These are phyloP conservation scores for Amaurobius ferox DNA, from an alignment of 2,888 invertebrate genomes.

Conservation along the genomic window DNA sequence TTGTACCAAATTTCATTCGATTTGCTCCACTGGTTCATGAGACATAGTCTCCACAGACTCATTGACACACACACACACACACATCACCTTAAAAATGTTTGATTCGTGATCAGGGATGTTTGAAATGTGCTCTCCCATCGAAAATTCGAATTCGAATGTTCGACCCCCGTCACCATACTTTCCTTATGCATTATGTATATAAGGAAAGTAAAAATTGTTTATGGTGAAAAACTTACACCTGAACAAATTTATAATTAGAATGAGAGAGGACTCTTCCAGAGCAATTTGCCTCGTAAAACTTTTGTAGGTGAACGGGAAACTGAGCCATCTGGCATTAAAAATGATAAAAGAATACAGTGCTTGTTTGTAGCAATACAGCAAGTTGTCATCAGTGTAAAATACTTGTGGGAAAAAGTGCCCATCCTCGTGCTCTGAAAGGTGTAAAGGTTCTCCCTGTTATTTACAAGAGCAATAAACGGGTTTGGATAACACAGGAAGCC, in stretches of 20 bases:
- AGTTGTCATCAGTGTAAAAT: background rate
- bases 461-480: background rate
- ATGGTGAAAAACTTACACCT: background rate
- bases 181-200: no score
- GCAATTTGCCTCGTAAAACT: background rate
- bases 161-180: no score
- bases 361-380: slow-evolving; percentile 1
- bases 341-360: background rate
- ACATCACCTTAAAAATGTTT: no score
- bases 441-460: background rate
- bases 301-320: background rate
- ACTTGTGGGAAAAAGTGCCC: background rate
- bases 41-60: no score
- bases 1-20: no score
- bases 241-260: background rate
- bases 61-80: no score
- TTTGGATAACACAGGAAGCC: background rate
- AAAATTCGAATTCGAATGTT: no score
- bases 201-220: background rate
- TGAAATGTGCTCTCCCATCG: no score
- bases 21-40: no score
- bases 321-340: background rate
- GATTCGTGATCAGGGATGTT: no score
- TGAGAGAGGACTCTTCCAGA: background rate
- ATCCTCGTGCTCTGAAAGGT: background rate